Conservation (phyloP, 1,140 invertebrate genomes). For the Reticulitermes speratus region DNA sequence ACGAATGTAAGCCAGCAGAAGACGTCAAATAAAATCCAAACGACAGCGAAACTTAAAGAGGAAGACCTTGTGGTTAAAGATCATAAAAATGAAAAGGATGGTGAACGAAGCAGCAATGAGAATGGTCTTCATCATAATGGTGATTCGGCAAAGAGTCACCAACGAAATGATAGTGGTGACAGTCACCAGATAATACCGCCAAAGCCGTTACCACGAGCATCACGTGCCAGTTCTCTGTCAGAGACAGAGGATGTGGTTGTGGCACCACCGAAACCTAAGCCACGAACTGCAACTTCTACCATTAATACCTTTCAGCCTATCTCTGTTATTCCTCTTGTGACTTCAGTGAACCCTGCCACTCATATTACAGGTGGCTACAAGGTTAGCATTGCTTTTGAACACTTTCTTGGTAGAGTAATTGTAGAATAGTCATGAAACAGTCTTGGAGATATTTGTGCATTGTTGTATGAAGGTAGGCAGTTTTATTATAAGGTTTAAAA, state of each 20-base stretch:
- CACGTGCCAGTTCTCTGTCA: slow-evolving; percentile 62
- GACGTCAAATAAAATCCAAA: neutral
- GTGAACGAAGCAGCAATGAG: neutral
- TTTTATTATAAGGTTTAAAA: too few relatives aligned
- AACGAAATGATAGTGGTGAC: slow-evolving; percentile 40
- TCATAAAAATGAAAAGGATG: neutral
- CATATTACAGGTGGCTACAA: slow-evolving; percentile 7
- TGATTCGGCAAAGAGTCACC: neutral
- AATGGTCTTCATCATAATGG: neutral
- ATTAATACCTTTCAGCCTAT: neutral
- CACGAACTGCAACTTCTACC: slow-evolving; percentile 56
- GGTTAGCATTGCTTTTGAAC: neutral
- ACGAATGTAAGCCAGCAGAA: neutral
- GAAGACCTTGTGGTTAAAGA: neutral
- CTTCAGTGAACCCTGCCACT: slow-evolving; percentile 53
- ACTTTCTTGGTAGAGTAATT: neutral
- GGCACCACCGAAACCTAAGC: slow-evolving; percentile 64
- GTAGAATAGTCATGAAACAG: neutral
- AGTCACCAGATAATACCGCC: slow-evolving; percentile 51
- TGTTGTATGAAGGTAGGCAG: neutral
- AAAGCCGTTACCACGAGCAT: slow-evolving; percentile 71
- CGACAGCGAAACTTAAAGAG: neutral
- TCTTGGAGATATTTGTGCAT: neutral
- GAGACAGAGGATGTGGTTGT: slow-evolving; percentile 51
- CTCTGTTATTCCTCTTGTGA: slow-evolving; percentile 36